Percentiles rank a stretch among this genome's conserved stretches.
Conservation (phyloP, 2,888 invertebrate species). For the Mactromeris polynyma region DNA sequence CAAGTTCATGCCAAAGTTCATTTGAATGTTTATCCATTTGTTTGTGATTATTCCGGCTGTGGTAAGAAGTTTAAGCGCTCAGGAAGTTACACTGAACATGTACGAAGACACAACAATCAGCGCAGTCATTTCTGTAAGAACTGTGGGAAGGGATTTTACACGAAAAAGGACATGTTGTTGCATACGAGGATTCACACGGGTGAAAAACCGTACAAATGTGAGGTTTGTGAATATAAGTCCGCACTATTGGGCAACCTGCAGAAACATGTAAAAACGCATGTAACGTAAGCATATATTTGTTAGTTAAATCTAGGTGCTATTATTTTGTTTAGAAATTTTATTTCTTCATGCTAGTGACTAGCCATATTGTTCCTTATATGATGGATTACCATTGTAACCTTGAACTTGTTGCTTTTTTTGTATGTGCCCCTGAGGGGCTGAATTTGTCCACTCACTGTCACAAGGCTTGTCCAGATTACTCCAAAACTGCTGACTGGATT, state of each 20-base stretch:
- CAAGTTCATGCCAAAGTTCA: conserved; percentile 63
- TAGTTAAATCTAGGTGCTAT: no score
- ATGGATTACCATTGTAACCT: no score
- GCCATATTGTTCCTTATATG: no score
- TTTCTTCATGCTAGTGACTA: no score
- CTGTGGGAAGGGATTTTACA: conserved; percentile 66
- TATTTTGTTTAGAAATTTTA: no score
- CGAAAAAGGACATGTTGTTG: conserved; percentile 50
- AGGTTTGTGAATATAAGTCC: conserved; percentile 60
- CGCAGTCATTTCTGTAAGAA: conserved; percentile 61
- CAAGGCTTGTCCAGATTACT: no score
- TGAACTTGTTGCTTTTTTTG: no score
- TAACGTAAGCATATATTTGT: neutral
- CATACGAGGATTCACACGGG: conserved; percentile 64
- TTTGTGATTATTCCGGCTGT: conserved; percentile 60
- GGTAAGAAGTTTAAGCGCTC: conserved; percentile 56
- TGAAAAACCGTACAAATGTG: conserved; percentile 60
- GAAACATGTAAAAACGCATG: conserved; percentile 65
- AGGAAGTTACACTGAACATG: conserved; percentile 50
- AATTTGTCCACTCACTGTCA: no score
- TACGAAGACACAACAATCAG: conserved; percentile 64
- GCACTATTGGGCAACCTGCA: conserved; percentile 56
- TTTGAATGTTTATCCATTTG: conserved; percentile 46
- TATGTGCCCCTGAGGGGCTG: no score
- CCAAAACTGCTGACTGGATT: no score